Conservation (phyloP, 2,888 invertebrate species). For the Drosophila planitibia region DNA sequence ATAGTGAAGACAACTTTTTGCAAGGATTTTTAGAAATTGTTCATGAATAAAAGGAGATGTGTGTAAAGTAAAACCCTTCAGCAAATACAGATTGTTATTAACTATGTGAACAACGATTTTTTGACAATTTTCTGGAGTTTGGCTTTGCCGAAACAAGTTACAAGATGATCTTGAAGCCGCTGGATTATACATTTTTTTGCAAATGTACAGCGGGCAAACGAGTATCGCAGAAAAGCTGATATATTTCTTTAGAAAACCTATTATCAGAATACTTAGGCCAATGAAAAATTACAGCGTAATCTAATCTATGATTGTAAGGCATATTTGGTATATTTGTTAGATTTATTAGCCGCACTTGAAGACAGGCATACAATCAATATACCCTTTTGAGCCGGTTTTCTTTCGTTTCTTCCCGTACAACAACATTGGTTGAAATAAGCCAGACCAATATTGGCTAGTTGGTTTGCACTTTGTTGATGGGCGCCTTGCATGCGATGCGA, state of each 20-base stretch:
- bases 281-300: not conserved
- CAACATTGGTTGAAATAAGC: conserved; percentile 23
- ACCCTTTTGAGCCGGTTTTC: conserved; percentile 7
- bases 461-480: conserved; percentile 57
- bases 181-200: not conserved
- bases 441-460: conserved; percentile 11
- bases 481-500: conserved; percentile 52
- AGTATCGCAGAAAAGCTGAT: not conserved
- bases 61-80: not conserved
- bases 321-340: conserved; percentile 5
- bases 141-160: not conserved
- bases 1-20: not conserved
- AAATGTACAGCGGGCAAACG: not conserved
- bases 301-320: not conserved
- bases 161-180: not conserved
- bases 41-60: not conserved
- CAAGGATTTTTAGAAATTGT: not conserved
- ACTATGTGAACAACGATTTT: not conserved
- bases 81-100: not conserved
- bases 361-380: not conserved
- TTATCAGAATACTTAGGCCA: not conserved
- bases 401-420: not conserved
- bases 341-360: not conserved
- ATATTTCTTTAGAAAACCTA: not conserved
- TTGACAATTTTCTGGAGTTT: not conserved